Conservation (phyloP, 2,113 vertebrate species). For the Dipodomys ordii region DNA sequence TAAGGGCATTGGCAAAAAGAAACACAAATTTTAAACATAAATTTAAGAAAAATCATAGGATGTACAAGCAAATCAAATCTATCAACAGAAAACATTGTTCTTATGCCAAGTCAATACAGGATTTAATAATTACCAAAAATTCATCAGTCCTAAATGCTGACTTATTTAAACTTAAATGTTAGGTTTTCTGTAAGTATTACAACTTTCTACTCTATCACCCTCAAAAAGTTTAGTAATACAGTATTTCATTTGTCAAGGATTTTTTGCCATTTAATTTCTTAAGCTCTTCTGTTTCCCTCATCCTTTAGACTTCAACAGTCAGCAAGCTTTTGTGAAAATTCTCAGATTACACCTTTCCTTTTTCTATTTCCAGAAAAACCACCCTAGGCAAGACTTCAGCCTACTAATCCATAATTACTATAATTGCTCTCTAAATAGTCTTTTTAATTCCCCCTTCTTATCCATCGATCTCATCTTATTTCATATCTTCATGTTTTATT, state of each 20-base stretch:
- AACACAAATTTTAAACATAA: neutral
- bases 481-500: slow-evolving; percentile 24
- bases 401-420: slow-evolving; percentile 70
- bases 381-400: slow-evolving; percentile 38
- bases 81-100: slow-evolving; percentile 42
- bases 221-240: slow-evolving; percentile 26
- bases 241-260: slow-evolving; percentile 33
- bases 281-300: neutral
- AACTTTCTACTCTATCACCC: neutral
- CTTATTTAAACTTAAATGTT: slow-evolving; percentile 7
- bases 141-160: slow-evolving; percentile 3
- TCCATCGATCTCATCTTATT: neutral
- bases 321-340: slow-evolving; percentile 62
- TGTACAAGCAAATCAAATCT: slow-evolving; percentile 37
- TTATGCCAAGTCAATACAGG: neutral
- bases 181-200: slow-evolving; percentile 44
- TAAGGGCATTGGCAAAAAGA: neutral
- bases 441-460: slow-evolving; percentile 31
- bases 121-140: slow-evolving; percentile 12
- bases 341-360: slow-evolving; percentile 61
- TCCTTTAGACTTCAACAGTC: slow-evolving; percentile 42
- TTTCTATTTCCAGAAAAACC: slow-evolving; percentile 61
- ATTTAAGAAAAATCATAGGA: slow-evolving; percentile 51
- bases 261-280: slow-evolving; percentile 63
- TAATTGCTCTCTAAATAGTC: slow-evolving; percentile 62